phyloP scores from a whole-genome alignment of 2,888 invertebrate species.

The Nycteola revayana region DNA sequence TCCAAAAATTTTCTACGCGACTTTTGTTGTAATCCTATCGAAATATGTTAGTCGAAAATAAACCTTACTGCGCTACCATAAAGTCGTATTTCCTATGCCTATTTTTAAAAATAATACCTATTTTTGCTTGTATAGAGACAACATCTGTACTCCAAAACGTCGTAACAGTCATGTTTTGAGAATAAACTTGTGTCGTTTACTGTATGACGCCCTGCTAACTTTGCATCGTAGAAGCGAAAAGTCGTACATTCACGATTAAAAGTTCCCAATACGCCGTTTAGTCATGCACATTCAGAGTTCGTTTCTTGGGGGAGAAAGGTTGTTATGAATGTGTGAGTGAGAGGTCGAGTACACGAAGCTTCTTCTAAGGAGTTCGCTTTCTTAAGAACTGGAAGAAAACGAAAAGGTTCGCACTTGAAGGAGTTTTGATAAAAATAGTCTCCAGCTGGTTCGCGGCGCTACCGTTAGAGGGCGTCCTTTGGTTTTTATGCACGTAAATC shows the following conservation, averaged over 20 bases:
- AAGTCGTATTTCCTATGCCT: constrained; percentile 20
- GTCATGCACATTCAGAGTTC: constrained; percentile 12
- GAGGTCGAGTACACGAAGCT: constrained; percentile 57
- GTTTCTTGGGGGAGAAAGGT: constrained; percentile 37
- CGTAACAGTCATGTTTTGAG: constrained; percentile 17
- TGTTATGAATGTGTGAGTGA: constrained; percentile 44
- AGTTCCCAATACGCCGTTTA: constrained; percentile 39
- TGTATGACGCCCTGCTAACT: constrained; percentile 8
- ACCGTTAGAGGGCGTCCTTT: constrained; percentile 64
- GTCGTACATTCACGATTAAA: constrained; percentile 17
- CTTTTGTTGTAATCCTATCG: constrained; percentile 28
- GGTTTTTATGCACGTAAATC: no score
- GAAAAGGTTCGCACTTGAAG: constrained; percentile 75
- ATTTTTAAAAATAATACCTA: constrained; percentile 22
- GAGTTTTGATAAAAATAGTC: constrained; percentile 71
- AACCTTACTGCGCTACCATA: neutral
- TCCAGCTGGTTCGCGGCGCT: constrained; percentile 47
- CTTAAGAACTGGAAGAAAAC: constrained; percentile 78
- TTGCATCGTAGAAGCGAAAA: constrained; percentile 11
- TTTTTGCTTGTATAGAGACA: constrained; percentile 33
- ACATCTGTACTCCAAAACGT: constrained; percentile 27
- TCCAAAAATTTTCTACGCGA: constrained; percentile 50
- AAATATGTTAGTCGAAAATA: constrained; percentile 16
- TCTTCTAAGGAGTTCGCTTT: constrained; percentile 70
- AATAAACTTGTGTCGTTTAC: constrained; percentile 32